These are phyloP conservation scores for Pelodiscus sinensis DNA, from an alignment of 2,113 vertebrate genomes.

Conservation along the genomic window DNA sequence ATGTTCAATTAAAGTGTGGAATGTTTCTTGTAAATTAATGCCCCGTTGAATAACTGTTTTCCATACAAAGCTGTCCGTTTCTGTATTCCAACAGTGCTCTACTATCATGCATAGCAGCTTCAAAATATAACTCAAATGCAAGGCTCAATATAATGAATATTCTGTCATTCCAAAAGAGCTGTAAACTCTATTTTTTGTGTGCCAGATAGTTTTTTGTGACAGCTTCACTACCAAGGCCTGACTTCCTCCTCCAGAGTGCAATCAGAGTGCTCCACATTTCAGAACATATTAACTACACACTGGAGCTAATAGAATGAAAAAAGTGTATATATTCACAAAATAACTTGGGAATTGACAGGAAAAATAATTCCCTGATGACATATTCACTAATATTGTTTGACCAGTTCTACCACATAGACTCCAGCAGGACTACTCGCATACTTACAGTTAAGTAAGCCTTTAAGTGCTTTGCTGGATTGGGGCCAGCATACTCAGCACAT, in stretches of 20 bases:
- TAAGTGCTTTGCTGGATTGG: background rate
- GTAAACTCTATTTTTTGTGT: slow-evolving; percentile 58
- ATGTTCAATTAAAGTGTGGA: slow-evolving; percentile 65
- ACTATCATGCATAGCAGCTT: slow-evolving; percentile 39
- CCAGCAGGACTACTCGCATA: background rate
- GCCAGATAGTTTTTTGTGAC: slow-evolving; percentile 40
- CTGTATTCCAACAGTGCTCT: slow-evolving; percentile 55
- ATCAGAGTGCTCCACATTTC: slow-evolving; percentile 8
- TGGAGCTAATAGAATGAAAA: background rate
- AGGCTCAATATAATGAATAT: slow-evolving; percentile 50
- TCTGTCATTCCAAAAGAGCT: slow-evolving; percentile 33
- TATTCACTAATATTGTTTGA: background rate
- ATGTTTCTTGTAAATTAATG: slow-evolving; percentile 72
- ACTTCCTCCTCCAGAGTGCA: slow-evolving; percentile 29
- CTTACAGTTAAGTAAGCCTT: background rate
- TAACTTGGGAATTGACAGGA: background rate
- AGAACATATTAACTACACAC: slow-evolving; percentile 40
- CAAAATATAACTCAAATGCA: slow-evolving; percentile 47
- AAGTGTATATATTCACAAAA: background rate
- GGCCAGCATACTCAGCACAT: background rate
- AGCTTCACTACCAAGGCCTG: slow-evolving; percentile 13
- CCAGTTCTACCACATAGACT: slow-evolving; percentile 3
- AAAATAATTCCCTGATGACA: background rate
- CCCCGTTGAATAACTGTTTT: slow-evolving; percentile 66
- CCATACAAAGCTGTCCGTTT: slow-evolving; percentile 65